Conservation (phyloP, 2,888 invertebrate species). For the Diadegma fenestrale region DNA sequence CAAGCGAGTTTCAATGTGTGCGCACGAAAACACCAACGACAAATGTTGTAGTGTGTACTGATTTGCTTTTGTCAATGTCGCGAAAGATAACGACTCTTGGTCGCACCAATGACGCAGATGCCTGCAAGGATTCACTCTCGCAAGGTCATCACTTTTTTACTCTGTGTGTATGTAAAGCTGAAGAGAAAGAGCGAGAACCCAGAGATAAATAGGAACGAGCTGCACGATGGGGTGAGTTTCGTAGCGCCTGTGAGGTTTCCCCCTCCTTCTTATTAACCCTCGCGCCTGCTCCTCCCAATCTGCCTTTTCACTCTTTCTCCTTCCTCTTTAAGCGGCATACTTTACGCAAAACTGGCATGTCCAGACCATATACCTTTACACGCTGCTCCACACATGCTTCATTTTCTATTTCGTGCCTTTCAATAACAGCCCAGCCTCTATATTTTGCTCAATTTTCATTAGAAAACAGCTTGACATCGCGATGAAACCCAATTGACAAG, state of each 20-base stretch:
- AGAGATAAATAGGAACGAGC: constrained; percentile 25
- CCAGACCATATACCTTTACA: not conserved
- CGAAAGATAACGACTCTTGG: constrained; percentile 45
- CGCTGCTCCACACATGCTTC: not conserved
- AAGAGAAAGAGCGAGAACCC: constrained; percentile 15
- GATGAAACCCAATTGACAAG: too few relatives aligned
- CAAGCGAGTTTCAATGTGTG: not conserved
- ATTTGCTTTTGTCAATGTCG: constrained; percentile 58
- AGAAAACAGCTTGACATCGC: too few relatives aligned
- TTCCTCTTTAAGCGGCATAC: not conserved
- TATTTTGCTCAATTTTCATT: too few relatives aligned
- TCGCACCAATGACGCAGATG: constrained; percentile 66
- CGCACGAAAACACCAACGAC: constrained; percentile 13
- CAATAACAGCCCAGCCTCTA: not conserved
- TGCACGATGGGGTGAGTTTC: constrained; percentile 25
- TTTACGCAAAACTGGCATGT: not conserved
- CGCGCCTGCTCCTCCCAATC: constrained; percentile 12
- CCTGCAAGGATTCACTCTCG: constrained; percentile 76
- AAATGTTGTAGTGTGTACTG: constrained; percentile 30
- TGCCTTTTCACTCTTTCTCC: not conserved
- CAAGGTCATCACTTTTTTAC: constrained; percentile 77
- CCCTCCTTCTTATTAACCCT: constrained; percentile 54
- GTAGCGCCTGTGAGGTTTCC: constrained; percentile 73
- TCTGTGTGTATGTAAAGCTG: constrained; percentile 67
- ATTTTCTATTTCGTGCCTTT: not conserved